phyloP scores from a whole-genome alignment of 2,113 vertebrate genomes.

The Tyto alba region DNA sequence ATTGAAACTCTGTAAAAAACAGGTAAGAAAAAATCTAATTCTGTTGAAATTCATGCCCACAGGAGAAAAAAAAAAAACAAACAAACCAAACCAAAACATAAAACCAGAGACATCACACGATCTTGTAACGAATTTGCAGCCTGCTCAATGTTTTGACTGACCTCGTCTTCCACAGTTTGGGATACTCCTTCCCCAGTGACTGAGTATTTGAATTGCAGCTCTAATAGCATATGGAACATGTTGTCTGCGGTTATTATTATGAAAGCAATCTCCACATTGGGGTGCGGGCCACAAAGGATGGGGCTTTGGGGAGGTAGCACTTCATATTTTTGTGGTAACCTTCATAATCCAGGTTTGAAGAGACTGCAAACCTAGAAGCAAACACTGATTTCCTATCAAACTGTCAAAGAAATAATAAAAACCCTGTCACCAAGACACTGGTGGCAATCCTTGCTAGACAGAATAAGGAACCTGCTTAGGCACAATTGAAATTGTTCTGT shows the following conservation, averaged over 20 bases:
- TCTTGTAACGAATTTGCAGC: conserved; percentile 26
- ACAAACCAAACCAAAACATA: neutral
- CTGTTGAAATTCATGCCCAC: neutral
- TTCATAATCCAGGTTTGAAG: conserved; percentile 51
- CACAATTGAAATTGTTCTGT: conserved; percentile 30
- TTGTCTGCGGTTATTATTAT: conserved; percentile 75
- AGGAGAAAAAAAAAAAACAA: neutral
- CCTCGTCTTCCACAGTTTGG: conserved; percentile 81
- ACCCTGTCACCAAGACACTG: conserved; percentile 13
- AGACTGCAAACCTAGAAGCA: conserved; percentile 71
- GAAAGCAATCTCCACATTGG: conserved; percentile 77
- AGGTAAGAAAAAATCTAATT: neutral
- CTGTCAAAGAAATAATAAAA: conserved; percentile 62
- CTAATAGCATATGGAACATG: conserved; percentile 78
- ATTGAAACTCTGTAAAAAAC: neutral
- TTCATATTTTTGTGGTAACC: conserved; percentile 76
- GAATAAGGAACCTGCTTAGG: conserved; percentile 29
- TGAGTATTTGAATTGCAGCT: conserved; percentile 76
- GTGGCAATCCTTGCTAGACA: conserved; percentile 2
- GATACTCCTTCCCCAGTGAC: conserved; percentile 71
- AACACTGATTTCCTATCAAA: conserved; percentile 75
- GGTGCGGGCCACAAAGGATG: conserved; percentile 70
- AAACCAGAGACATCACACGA: neutral
- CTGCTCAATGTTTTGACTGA: conserved; percentile 39
- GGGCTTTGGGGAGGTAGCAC: conserved; percentile 73